Percentiles rank a stretch among this genome's conserved stretches.
Conservation (phyloP, 2,888 invertebrate species). For the Rhamnusium bicolor region DNA sequence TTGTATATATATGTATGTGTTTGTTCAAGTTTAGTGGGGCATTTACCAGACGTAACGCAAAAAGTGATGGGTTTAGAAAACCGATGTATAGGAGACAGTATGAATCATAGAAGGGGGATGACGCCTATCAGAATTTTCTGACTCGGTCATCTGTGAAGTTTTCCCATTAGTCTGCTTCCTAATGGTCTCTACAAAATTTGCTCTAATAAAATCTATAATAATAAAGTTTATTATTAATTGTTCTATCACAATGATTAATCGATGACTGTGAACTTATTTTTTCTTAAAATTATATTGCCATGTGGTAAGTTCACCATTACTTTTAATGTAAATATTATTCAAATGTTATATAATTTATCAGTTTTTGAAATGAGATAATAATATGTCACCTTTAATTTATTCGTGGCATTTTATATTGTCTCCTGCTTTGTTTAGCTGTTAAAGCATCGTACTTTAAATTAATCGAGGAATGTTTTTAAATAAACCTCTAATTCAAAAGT, state of each 20-base stretch:
- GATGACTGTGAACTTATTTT: background rate
- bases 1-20: too few relatives aligned
- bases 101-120: conserved; percentile 20
- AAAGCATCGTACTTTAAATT: too few relatives aligned
- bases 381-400: too few relatives aligned
- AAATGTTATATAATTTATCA: background rate
- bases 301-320: background rate
- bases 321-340: conserved; percentile 8
- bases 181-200: conserved; percentile 14
- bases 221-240: conserved; percentile 20
- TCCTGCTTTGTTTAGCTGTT: too few relatives aligned
- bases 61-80: background rate
- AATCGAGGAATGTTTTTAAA: too few relatives aligned
- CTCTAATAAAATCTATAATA: conserved; percentile 8
- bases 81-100: background rate
- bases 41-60: background rate
- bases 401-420: too few relatives aligned
- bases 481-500: too few relatives aligned
- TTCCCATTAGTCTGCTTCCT: conserved; percentile 4
- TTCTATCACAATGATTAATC: conserved; percentile 10
- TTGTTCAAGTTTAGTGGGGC: background rate
- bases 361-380: background rate
- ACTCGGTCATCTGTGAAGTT: conserved; percentile 11
- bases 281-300: conserved; percentile 1
- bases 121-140: background rate